Evolutionary conservation across 2,797 vertebrate genomes (phyloP), one percentile per base, ranked within the genome.

Genomic region (Lagodon rhomboides): DNA sequence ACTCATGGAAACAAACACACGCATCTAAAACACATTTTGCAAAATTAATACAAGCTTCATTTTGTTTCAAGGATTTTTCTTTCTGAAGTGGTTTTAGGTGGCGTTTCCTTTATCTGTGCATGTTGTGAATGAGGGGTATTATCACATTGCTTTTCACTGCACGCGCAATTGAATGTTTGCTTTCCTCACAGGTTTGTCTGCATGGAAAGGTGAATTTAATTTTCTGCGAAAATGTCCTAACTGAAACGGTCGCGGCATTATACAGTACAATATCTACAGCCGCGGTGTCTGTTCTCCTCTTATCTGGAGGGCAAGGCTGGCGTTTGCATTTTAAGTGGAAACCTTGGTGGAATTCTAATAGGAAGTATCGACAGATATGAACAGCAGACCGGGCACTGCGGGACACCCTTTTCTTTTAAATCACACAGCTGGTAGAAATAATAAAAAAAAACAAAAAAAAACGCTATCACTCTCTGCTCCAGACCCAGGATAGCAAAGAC

Each of bases 321-420:
- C 63, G 87, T 94, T 94, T 93, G 91, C 93, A 94, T 93, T 92
- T 91, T 90, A 92, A 93, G 92, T 84, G 87, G 80, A 90, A 86
- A 89, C 91, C 83, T 82, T 84, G 70, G 85, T 80, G 34, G 94
- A 95, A 94, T 95, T 87, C 85, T 92, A 95, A 93, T 95, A 87
- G 82, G 80, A 77, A 82, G 84, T 91, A 93, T 94, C 74, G 92
- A 92, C 87, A 68, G 91, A 88, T 91, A 91, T 86, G 87, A 91
- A 68, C 64, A 23, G 58, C 80, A 80, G 75, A 79, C 85, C 34
- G 22, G 58, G 54, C 82, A 49, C 82, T 66, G 73, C 53, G 27
- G 78, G 81, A 85, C 71, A 73, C 56, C 68, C 70, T 79, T 84
- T 89, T 72, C 73, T 87, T 87, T 87, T 92, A 83, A 82, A 82